Conservation (phyloP, 2,113 vertebrate genomes). For the Pterocles burchelli region DNA sequence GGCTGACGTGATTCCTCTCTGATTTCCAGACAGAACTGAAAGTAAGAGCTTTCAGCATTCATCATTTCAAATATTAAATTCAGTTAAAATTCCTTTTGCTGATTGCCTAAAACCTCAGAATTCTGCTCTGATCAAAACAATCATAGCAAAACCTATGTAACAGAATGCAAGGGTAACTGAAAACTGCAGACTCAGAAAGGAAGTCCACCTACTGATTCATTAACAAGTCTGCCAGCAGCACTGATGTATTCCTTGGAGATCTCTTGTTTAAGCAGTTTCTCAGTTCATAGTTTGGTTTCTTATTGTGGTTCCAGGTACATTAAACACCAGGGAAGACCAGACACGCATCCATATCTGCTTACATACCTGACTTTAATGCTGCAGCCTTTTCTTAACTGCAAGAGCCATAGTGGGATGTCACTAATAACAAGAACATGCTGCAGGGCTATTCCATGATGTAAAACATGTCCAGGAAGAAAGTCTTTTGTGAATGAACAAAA, state of each 20-base stretch:
- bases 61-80: background rate
- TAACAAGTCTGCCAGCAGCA: background rate
- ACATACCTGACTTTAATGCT: background rate
- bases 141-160: background rate
- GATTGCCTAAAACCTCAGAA: background rate
- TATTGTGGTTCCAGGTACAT: background rate
- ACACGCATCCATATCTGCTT: background rate
- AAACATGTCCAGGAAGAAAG: background rate
- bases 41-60: background rate
- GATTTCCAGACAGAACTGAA: background rate
- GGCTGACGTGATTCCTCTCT: background rate
- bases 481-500: background rate
- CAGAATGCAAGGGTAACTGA: background rate
- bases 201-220: background rate
- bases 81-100: background rate
- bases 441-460: fast-evolving
- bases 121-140: background rate
- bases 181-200: background rate
- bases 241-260: background rate
- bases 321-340: background rate
- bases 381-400: background rate
- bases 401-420: background rate
- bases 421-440: background rate
- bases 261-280: background rate
- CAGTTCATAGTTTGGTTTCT: background rate